A percentile compares a stretch with the other conserved stretches of the same genome.
These are phyloP conservation scores for Odontomachus brunneus DNA, from an alignment of 1,140 invertebrate genomes.

Conservation along the genomic window DNA sequence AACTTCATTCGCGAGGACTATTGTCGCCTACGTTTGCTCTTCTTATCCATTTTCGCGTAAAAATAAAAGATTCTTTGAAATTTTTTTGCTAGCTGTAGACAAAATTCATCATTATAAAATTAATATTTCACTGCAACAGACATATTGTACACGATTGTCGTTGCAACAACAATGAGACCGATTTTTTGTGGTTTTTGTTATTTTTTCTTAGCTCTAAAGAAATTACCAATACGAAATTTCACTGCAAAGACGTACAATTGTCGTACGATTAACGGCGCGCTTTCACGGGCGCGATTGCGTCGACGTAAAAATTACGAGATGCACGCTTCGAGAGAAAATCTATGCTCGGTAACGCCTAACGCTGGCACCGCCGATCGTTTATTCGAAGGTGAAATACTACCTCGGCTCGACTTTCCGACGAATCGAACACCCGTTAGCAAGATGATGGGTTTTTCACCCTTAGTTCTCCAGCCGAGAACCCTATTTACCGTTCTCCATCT, in stretches of 20 bases:
- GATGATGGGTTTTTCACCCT: slow-evolving; percentile 28
- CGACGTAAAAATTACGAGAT: not conserved
- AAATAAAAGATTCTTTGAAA: too few relatives aligned
- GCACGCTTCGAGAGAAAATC: not conserved
- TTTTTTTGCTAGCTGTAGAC: too few relatives aligned
- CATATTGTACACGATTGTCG: too few relatives aligned
- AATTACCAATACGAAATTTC: too few relatives aligned
- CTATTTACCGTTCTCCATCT: slow-evolving; percentile 56
- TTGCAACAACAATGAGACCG: too few relatives aligned
- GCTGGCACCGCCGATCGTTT: not conserved
- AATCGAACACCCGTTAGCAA: slow-evolving; percentile 69
- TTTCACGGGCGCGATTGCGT: not conserved
- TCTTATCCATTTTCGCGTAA: too few relatives aligned
- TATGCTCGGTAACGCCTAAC: not conserved
- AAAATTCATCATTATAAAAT: too few relatives aligned
- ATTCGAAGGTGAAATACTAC: slow-evolving; percentile 21
- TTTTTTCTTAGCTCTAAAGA: too few relatives aligned
- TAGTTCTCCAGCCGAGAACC: slow-evolving; percentile 44
- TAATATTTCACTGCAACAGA: not conserved
- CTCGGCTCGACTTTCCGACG: slow-evolving; percentile 61
- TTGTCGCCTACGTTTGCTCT: too few relatives aligned
- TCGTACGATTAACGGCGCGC: not conserved
- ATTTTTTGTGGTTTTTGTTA: too few relatives aligned
- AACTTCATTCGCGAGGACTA: too few relatives aligned
- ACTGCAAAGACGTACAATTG: too few relatives aligned